Conservation (phyloP, 2,888 invertebrate species). For the Auanema freiburgensis region DNA sequence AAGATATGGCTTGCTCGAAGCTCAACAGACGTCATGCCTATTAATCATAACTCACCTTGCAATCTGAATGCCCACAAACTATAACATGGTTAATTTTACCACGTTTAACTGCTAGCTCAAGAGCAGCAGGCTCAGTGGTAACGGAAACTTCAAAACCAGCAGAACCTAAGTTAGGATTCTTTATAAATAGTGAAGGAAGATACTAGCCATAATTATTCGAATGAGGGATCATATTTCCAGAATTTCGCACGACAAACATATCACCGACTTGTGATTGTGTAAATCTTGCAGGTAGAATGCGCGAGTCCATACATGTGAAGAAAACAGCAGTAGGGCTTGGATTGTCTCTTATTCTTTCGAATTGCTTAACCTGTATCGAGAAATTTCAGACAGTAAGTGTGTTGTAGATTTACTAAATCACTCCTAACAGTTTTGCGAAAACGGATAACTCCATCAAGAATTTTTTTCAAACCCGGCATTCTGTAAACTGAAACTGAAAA, state of each 20-base stretch:
- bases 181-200: background rate
- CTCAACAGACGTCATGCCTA: background rate
- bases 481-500: background rate
- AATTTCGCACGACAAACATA: conserved; percentile 96
- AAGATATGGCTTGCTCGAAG: background rate
- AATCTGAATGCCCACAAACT: conserved; percentile 96
- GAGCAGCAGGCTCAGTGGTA: conserved; percentile 90
- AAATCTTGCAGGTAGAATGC: conserved; percentile 86
- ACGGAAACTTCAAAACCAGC: conserved; percentile 70
- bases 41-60: conserved; percentile 77
- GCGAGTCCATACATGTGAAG: conserved; percentile 96
- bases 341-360: conserved; percentile 83
- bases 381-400: background rate
- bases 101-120: conserved; percentile 89
- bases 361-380: conserved; percentile 75
- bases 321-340: conserved; percentile 95
- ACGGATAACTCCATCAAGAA: conserved; percentile 57
- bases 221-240: conserved; percentile 91
- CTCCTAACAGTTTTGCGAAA: conserved; percentile 57
- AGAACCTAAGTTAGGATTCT: conserved; percentile 36
- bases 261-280: conserved; percentile 78
- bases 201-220: conserved; percentile 77
- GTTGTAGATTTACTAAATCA: conserved; percentile 40
- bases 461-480: conserved; percentile 52
- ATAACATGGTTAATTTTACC: conserved; percentile 87